Percentiles rank a stretch among this genome's conserved stretches.
These are phyloP conservation scores for Sebastes wilsoni DNA, from an alignment of 2,797 vertebrate genomes.

Conservation along the genomic window DNA sequence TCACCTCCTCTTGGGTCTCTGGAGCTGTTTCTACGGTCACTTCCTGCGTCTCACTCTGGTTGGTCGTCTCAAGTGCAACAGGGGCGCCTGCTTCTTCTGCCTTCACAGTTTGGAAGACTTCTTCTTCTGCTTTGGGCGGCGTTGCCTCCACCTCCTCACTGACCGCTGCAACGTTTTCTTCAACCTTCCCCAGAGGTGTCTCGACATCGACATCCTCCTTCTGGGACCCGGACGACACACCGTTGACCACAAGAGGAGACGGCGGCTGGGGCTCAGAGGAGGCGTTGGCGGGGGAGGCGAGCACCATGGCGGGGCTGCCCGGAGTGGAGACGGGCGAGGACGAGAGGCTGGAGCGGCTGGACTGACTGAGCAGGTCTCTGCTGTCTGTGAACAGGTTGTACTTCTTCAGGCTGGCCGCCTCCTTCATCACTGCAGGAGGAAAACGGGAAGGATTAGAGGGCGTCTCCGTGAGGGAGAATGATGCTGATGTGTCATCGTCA, in stretches of 20 bases:
- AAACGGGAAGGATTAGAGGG: background rate
- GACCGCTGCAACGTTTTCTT: background rate
- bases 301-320: slow-evolving; percentile 71
- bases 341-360: slow-evolving; percentile 86
- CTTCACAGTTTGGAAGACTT: background rate
- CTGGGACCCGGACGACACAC: background rate
- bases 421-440: slow-evolving; percentile 87
- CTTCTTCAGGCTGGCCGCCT: slow-evolving; percentile 88
- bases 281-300: background rate
- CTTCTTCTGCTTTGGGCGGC: background rate
- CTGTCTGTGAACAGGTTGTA: slow-evolving; percentile 90
- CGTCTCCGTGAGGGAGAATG: background rate
- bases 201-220: background rate
- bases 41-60: background rate
- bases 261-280: background rate
- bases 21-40: background rate
- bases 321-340: slow-evolving; percentile 79
- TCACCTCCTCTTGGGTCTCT: background rate
- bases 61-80: background rate
- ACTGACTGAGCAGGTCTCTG: slow-evolving; percentile 82
- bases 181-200: background rate
- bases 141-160: background rate
- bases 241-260: slow-evolving; percentile 47
- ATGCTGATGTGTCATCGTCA: background rate
- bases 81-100: background rate